Percentiles rank a stretch among this genome's conserved stretches.
Evolutionary conservation across 1,140 invertebrate species (phyloP).

Genomic region (Magallana gigas): DNA sequence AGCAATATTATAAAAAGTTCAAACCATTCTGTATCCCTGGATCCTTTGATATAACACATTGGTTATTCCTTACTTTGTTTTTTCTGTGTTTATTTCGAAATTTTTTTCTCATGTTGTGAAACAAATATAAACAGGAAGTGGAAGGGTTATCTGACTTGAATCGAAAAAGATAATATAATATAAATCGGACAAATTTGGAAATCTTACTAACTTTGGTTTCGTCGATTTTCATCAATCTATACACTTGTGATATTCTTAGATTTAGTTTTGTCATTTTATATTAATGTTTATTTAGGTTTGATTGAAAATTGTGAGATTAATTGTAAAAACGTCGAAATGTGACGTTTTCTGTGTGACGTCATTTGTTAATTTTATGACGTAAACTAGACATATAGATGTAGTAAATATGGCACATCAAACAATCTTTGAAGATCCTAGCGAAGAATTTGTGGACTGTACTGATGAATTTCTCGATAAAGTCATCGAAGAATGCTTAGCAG

Average conservation of each 20-base stretch:
- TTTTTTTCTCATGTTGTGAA: conserved; percentile 17
- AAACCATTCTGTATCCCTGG: neutral
- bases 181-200: neutral
- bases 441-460: conserved; percentile 11
- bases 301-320: neutral
- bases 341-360: neutral
- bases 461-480: conserved; percentile 15
- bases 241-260: neutral
- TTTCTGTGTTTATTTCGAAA: conserved; percentile 23
- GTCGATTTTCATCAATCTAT: neutral
- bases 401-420: neutral
- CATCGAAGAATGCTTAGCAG: neutral
- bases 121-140: neutral
- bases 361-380: neutral
- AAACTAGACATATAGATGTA: neutral
- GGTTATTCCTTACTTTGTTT: neutral
- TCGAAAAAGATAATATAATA: neutral
- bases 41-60: neutral
- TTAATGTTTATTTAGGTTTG: neutral
- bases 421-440: neutral
- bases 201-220: neutral
- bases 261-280: neutral
- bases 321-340: neutral
- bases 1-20: neutral
- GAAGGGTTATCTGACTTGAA: neutral